Conservation (phyloP, 2,888 invertebrate genomes). For the Archips crataeganus region DNA sequence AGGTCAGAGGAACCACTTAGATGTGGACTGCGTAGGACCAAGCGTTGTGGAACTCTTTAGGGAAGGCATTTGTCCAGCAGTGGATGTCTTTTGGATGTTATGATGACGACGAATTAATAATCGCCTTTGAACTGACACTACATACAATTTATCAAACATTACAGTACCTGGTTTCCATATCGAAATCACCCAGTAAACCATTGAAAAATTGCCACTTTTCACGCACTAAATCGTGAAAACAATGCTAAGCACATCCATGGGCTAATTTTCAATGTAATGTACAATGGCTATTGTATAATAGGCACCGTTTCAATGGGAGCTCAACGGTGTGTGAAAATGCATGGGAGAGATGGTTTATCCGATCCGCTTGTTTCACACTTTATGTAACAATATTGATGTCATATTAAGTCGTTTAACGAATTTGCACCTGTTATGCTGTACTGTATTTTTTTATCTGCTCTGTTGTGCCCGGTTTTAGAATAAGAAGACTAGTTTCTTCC, state of each 20-base stretch:
- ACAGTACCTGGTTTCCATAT: constrained; percentile 39
- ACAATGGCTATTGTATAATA: constrained; percentile 40
- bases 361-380: constrained; percentile 24
- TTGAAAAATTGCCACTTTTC: constrained; percentile 41
- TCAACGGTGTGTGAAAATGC: constrained; percentile 44
- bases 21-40: no score
- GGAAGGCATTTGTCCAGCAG: no score
- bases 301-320: constrained; percentile 37
- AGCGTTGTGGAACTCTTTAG: no score
- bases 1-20: no score
- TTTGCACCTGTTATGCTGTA: background rate
- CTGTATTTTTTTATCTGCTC: no score
- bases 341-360: constrained; percentile 43
- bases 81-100: no score
- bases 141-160: background rate
- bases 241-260: constrained; percentile 19
- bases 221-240: constrained; percentile 40
- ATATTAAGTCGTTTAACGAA: background rate
- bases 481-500: no score
- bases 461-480: no score
- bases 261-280: constrained; percentile 14
- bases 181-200: constrained; percentile 34
- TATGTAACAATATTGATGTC: background rate
- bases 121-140: no score
- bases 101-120: no score